A percentile compares a stretch with the other conserved stretches of the same genome.
Conservation (phyloP, 2,113 vertebrate species). For the Pseudorectes ferrugineus region DNA sequence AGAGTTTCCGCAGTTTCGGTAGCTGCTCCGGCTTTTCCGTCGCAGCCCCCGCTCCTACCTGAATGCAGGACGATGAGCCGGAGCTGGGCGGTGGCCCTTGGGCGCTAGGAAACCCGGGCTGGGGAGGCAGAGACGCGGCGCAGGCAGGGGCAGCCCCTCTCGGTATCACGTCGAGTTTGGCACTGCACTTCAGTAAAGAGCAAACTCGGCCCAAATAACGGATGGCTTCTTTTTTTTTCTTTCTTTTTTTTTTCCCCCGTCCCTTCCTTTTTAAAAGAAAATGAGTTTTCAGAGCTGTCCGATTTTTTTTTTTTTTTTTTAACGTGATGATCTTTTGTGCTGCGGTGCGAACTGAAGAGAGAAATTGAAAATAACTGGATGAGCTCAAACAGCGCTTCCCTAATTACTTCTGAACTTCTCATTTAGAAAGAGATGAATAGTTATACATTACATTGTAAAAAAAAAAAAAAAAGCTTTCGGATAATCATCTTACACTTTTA, state of each 20-base stretch:
- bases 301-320: not conserved
- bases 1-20: not conserved
- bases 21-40: not conserved
- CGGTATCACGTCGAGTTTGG: not conserved
- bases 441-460: not conserved
- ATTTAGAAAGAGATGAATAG: not conserved
- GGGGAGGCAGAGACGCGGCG: not conserved
- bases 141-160: not conserved
- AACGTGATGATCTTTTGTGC: not conserved
- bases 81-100: not conserved
- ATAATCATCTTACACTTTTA: not conserved
- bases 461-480: not conserved
- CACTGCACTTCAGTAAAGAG: not conserved
- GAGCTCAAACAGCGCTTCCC: constrained; percentile 26
- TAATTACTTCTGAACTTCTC: constrained; percentile 34
- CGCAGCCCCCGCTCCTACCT: constrained; percentile 34
- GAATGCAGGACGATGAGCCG: not conserved
- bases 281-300: not conserved
- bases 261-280: not conserved
- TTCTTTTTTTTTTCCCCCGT: not conserved
- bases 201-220: not conserved
- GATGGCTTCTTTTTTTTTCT: not conserved
- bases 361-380: constrained; percentile 29
- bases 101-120: not conserved
- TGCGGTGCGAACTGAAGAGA: constrained; percentile 11